Evolutionary conservation across 1,140 invertebrate species (phyloP).

Genomic region (Bombus balteatus): DNA sequence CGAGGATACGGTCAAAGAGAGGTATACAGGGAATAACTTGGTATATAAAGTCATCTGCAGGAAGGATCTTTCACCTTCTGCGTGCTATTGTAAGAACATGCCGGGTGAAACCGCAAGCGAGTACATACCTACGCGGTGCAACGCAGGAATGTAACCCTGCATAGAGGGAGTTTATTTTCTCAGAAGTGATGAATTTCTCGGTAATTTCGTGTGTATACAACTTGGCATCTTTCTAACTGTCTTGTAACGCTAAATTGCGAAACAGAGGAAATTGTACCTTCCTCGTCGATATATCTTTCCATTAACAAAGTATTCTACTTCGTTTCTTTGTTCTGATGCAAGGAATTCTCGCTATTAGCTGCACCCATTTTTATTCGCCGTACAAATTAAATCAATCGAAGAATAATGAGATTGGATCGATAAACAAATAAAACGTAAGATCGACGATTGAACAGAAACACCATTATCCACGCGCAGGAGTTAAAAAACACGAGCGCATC

Average conservation of each 20-base stretch:
- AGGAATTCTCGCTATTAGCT: no score
- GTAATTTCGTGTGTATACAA: background rate
- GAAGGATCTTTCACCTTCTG: background rate
- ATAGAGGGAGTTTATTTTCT: constrained; percentile 31
- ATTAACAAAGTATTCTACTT: no score
- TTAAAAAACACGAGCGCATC: background rate
- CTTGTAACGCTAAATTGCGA: background rate
- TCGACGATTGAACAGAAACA: background rate
- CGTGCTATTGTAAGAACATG: background rate
- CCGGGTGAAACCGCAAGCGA: constrained; percentile 11
- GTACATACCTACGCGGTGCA: background rate
- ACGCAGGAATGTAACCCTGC: constrained; percentile 20
- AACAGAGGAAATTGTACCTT: background rate
- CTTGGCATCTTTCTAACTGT: background rate
- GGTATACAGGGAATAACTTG: constrained; percentile 1
- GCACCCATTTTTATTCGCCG: no score
- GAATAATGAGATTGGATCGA: background rate
- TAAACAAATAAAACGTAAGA: background rate
- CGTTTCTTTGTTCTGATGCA: no score
- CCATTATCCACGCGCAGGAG: fast-evolving
- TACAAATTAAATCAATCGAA: no score
- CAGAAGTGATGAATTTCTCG: constrained; percentile 6
- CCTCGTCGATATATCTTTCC: background rate
- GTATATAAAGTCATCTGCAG: background rate
- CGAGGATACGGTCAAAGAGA: background rate